Base-by-base conservation (phyloP, 2,888 invertebrate genomes). In the Perithous albicinctus region DNA sequence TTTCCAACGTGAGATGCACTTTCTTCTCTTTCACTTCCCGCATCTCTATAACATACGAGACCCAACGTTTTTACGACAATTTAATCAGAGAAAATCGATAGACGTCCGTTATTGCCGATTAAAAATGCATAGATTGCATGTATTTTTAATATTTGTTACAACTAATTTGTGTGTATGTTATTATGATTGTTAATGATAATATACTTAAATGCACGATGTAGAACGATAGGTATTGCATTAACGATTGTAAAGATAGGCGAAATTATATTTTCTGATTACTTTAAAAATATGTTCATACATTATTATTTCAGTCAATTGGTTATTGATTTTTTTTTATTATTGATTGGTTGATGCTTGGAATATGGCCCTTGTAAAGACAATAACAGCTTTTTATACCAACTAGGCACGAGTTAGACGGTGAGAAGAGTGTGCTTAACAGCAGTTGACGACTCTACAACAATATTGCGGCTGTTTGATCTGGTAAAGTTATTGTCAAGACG, bases 11-110 rank as follows among this genome's bases (percentile, higher is more conserved):
- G 32, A 23, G 15, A 18, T 6, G 41, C 43, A 78, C 66, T 66
- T 73, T 78, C 78, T 59, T 75, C 54, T 54, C 69, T 70, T 70
- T 70, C 63, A 56, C 75, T 69, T 80, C 51, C 32, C 43, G 18
- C 18, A 59, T 48, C 35, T 32, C 41, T 18, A 1, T 7, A 18
- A 43, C 26, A 7, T 35, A n/a, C 51, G 35, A 20, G n/a, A n/a
- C n/a, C n/a, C n/a, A n/a, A 41, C 41, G n/a, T 54, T 75, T n/a
- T 7, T 15, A 18, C 41, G 12, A 1, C 10, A 18, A 12, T 38
- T 41, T 59, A 41, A 74, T 67, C 66, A 66, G 38, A 2, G 43
- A 64, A 8, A 23, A 78, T 64, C 73, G 73, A 67, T 73, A 67
- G 18, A 51, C 48, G 56, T 66, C 63, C 41, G 38, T 7, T 51